These are phyloP conservation scores for Arnoldichthys spilopterus DNA, from an alignment of 2,797 vertebrate genomes.

Conservation along the genomic window DNA sequence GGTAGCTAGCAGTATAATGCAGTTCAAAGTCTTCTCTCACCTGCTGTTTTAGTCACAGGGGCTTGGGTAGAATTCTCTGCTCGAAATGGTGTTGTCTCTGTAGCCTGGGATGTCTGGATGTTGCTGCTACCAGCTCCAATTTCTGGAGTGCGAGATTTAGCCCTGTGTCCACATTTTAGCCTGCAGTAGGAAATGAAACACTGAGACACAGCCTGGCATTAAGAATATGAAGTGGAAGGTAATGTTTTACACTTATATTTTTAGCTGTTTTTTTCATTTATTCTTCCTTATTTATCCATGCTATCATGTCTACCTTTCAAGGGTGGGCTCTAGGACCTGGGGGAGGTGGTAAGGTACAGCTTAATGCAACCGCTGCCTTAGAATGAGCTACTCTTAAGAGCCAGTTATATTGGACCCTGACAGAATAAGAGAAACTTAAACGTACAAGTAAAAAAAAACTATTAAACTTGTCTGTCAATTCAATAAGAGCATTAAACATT, in stretches of 20 bases:
- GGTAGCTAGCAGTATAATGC: not conserved
- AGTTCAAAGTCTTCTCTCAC: slow-evolving; percentile 23
- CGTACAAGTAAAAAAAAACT: too few relatives aligned
- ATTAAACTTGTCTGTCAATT: too few relatives aligned
- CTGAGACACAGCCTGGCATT: not conserved
- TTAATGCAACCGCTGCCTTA: too few relatives aligned
- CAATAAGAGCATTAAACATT: too few relatives aligned
- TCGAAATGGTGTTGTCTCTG: slow-evolving; percentile 41
- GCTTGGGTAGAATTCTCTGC: not conserved
- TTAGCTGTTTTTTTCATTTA: not conserved
- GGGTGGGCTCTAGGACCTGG: not conserved
- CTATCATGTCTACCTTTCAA: too few relatives aligned
- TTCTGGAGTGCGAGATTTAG: slow-evolving; percentile 23
- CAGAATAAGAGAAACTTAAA: too few relatives aligned
- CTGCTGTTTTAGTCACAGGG: slow-evolving; percentile 3
- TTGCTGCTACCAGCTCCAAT: not conserved
- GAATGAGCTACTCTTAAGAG: too few relatives aligned
- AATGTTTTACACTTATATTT: not conserved
- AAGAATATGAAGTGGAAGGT: not conserved
- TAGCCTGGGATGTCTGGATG: not conserved
- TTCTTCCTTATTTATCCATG: not conserved
- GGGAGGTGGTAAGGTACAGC: too few relatives aligned
- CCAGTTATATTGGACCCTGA: too few relatives aligned
- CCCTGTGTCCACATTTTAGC: slow-evolving; percentile 65
- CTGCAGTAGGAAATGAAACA: slow-evolving; percentile 56